A percentile compares a stretch with the other conserved stretches of the same genome.
Conservation (phyloP, 2,797 vertebrate species). For the Iguana delicatissima region DNA sequence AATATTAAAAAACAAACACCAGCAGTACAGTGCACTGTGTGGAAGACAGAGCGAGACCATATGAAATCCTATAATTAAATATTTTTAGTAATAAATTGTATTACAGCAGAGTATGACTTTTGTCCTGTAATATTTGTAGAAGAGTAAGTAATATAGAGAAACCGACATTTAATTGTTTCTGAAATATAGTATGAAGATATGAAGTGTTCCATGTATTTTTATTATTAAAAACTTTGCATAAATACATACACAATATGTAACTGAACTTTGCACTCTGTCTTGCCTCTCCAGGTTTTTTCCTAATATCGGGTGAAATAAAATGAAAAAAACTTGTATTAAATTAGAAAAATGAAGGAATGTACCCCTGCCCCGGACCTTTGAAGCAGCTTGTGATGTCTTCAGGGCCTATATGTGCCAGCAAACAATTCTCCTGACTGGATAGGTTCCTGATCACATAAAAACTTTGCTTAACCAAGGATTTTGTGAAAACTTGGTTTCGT, state of each 20-base stretch:
- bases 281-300: not conserved
- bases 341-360: not conserved
- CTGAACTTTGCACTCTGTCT: not conserved
- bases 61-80: not conserved
- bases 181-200: not conserved
- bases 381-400: too few species aligned
- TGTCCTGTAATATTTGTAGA: not conserved
- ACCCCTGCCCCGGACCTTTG: too few species aligned
- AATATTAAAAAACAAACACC: conserved; percentile 76
- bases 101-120: not conserved
- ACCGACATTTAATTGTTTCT: conserved; percentile 6
- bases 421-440: too few species aligned
- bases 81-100: not conserved
- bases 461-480: too few species aligned
- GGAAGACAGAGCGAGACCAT: not conserved
- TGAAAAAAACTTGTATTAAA: not conserved
- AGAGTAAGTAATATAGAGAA: conserved; percentile 36
- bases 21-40: conserved; percentile 4
- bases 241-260: not conserved
- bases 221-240: not conserved
- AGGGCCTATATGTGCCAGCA: too few species aligned
- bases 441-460: too few species aligned
- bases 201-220: not conserved
- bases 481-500: too few species aligned
- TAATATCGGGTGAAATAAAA: not conserved